Conservation (phyloP, 1,140 invertebrate species). For the Drosophila athabasca region DNA sequence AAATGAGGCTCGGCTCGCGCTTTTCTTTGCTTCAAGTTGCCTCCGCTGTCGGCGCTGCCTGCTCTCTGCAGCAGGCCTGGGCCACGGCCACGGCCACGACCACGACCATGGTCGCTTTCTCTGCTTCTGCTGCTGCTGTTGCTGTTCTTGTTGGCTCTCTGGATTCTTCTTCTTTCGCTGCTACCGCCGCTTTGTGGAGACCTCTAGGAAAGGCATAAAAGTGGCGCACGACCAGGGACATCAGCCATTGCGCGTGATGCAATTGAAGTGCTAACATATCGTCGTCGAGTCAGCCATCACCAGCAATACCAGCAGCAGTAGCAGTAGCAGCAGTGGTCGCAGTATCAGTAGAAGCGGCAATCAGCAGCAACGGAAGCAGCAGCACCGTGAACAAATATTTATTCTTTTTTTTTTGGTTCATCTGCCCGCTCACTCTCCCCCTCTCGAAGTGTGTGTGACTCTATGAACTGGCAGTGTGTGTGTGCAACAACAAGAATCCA, state of each 20-base stretch:
- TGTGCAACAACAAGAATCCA: slow-evolving; percentile 19
- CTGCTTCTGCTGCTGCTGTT: slow-evolving; percentile 41
- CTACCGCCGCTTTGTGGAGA: slow-evolving; percentile 33
- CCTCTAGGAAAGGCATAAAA: slow-evolving; percentile 82
- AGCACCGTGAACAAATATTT: slow-evolving; percentile 59
- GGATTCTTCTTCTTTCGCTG: slow-evolving; percentile 50
- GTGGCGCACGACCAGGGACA: slow-evolving; percentile 77
- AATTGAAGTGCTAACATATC: slow-evolving; percentile 83
- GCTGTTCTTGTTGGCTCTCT: slow-evolving; percentile 42
- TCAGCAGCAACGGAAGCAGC: slow-evolving; percentile 26
- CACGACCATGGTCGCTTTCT: slow-evolving; percentile 27
- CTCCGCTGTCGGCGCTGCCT: slow-evolving; percentile 6
- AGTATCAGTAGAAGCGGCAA: slow-evolving; percentile 30
- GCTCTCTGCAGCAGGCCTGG: slow-evolving; percentile 12
- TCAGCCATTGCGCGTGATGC: slow-evolving; percentile 84
- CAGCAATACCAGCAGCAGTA: slow-evolving; percentile 11
- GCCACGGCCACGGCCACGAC: slow-evolving; percentile 9
- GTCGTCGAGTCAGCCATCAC: slow-evolving; percentile 51
- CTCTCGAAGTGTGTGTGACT: slow-evolving; percentile 16
- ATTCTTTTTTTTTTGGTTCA: slow-evolving; percentile 68
- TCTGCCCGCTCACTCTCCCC: slow-evolving; percentile 15
- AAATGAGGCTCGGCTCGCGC: slow-evolving; percentile 69
- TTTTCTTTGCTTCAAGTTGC: slow-evolving; percentile 51
- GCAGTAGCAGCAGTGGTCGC: slow-evolving; percentile 15
- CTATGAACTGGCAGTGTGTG: slow-evolving; percentile 21